Evolutionary conservation across 2,888 invertebrate species (phyloP).

Genomic region (Arge pagana): DNA sequence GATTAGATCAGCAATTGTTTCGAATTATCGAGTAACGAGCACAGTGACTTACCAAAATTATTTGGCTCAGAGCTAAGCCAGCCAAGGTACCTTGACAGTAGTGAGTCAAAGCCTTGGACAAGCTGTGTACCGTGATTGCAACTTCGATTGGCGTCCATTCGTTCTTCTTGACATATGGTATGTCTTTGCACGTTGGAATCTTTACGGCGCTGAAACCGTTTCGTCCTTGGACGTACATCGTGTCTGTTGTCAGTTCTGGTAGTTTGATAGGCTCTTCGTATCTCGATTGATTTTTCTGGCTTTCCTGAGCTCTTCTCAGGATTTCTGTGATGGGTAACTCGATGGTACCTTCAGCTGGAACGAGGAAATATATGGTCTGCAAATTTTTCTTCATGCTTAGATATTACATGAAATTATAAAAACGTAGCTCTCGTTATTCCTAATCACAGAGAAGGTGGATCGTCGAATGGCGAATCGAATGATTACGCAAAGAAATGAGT

Average conservation of each 20-base stretch:
- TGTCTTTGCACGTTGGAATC: constrained; percentile 33
- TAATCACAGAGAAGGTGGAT: not conserved
- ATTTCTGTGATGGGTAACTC: constrained; percentile 53
- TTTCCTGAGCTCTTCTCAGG: constrained; percentile 45
- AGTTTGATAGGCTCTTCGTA: constrained; percentile 46
- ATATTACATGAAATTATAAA: too few relatives aligned
- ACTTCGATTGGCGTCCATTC: constrained; percentile 41
- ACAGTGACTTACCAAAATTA: constrained; percentile 45
- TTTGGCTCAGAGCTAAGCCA: constrained; percentile 52
- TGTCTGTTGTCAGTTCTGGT: constrained; percentile 48
- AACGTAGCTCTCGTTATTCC: too few relatives aligned
- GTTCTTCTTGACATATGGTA: not conserved
- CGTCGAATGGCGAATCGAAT: too few relatives aligned
- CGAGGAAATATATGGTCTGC: not conserved
- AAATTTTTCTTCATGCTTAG: not conserved
- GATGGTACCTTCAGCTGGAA: constrained; percentile 1
- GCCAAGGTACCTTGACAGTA: constrained; percentile 52
- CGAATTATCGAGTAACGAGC: not conserved
- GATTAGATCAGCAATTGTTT: not conserved
- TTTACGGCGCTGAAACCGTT: constrained; percentile 52
- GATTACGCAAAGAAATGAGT: too few relatives aligned
- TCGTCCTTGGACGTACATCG: constrained; percentile 51
- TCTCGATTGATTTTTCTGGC: constrained; percentile 34
- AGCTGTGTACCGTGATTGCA: constrained; percentile 49
- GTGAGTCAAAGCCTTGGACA: constrained; percentile 45